phyloP scores from a whole-genome alignment of 2,888 invertebrate species.

The Leucophenga montana region DNA sequence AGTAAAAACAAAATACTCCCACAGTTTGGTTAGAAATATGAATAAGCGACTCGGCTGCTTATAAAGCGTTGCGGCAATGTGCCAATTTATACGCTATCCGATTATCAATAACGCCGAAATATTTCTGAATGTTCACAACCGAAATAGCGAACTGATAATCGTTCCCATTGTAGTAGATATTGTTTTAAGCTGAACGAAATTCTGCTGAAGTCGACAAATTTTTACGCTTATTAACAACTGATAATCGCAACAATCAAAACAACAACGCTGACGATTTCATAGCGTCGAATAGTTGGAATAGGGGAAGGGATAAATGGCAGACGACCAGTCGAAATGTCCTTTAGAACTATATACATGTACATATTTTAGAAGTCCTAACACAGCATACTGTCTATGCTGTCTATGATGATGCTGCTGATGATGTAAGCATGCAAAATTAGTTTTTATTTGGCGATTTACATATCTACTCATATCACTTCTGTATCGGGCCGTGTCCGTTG shows the following conservation, averaged over 20 bases:
- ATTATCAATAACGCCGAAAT: not conserved
- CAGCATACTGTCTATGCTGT: no score
- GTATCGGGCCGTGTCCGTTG: no score
- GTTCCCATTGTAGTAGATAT: not conserved
- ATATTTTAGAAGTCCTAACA: not conserved
- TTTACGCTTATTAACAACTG: constrained; percentile 65
- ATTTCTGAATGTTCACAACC: not conserved
- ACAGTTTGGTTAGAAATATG: not conserved
- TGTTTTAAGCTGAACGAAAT: constrained; percentile 30
- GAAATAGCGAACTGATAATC: constrained; percentile 17
- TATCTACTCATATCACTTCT: not conserved
- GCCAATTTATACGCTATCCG: not conserved
- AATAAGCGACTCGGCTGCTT: no score
- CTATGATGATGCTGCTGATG: not conserved
- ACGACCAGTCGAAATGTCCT: no score
- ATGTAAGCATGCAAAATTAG: no score
- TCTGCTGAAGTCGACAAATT: constrained; percentile 48
- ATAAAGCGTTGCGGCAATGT: no score
- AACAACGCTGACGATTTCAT: not conserved
- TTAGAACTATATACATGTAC: no score
- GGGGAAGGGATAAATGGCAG: no score
- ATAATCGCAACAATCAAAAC: constrained; percentile 63
- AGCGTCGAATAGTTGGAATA: not conserved
- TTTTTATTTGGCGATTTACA: not conserved
- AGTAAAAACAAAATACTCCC: constrained; percentile 13